Percentiles rank a stretch among this genome's conserved stretches.
These are phyloP conservation scores for Pantala flavescens DNA, from an alignment of 1,140 invertebrate genomes.

Conservation along the genomic window DNA sequence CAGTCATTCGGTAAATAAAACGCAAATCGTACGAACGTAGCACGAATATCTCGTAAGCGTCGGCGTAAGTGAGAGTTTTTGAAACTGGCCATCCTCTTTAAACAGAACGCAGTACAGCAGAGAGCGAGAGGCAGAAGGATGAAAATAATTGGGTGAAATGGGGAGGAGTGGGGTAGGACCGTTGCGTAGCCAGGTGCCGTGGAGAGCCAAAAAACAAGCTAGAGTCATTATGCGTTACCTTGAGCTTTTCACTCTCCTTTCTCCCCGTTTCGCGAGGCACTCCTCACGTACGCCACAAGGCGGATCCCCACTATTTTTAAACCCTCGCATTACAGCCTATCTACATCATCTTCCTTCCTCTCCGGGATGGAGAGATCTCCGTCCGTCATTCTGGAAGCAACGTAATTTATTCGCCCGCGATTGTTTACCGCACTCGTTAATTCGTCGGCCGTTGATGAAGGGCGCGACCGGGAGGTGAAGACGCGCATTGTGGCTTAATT, in stretches of 20 bases:
- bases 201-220: background rate
- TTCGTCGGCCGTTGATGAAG: too few species aligned
- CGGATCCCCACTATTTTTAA: background rate
- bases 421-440: too few species aligned
- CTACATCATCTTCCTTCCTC: background rate
- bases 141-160: background rate
- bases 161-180: background rate
- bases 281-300: background rate
- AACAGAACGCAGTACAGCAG: too few species aligned
- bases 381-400: background rate
- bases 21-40: too few species aligned
- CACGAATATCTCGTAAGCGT: too few species aligned
- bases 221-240: constrained; percentile 5
- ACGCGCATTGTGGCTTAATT: too few species aligned
- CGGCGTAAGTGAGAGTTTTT: too few species aligned
- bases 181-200: background rate
- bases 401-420: too few species aligned
- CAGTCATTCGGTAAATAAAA: too few species aligned
- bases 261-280: background rate
- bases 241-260: background rate
- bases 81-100: too few species aligned
- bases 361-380: too few species aligned
- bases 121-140: background rate
- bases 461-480: too few species aligned
- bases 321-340: background rate